A percentile compares a stretch with the other conserved stretches of the same genome.
These are phyloP conservation scores for Vulpes vulpes DNA, from an alignment of 2,113 vertebrate genomes.

Conservation along the genomic window DNA sequence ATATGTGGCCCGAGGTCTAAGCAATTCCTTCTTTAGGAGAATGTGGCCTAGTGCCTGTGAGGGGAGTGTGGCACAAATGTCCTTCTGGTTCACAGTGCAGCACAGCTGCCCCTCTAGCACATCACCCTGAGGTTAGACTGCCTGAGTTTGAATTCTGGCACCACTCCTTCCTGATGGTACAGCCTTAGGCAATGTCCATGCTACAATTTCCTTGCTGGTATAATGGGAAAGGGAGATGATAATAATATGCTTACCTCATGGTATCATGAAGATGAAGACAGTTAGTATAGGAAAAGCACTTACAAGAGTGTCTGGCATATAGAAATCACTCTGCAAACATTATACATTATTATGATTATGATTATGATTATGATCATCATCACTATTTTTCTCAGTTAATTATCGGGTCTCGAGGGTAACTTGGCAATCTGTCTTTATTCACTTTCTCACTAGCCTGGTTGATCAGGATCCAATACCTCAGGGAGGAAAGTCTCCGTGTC, in stretches of 20 bases:
- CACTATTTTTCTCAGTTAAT: not conserved
- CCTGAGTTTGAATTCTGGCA: not conserved
- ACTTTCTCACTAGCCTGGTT: not conserved
- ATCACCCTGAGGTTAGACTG: not conserved
- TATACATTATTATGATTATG: not conserved
- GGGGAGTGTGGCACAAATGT: too few species aligned
- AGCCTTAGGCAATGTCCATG: not conserved
- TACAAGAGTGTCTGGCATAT: not conserved
- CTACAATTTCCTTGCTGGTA: not conserved
- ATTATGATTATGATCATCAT: not conserved
- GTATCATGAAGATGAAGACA: not conserved
- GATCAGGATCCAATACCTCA: not conserved
- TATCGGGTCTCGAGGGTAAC: not conserved
- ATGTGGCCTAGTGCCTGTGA: not conserved
- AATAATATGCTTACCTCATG: not conserved
- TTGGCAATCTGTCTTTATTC: not conserved
- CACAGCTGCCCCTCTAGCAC: fast-evolving
- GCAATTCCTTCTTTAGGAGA: not conserved
- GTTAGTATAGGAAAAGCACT: not conserved
- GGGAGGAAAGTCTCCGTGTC: not conserved
- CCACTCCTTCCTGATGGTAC: not conserved
- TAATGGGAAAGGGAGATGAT: not conserved
- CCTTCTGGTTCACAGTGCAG: not conserved
- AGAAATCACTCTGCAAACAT: not conserved
- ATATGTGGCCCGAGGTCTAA: fast-evolving